Conservation (phyloP, 1,140 invertebrate genomes). For the Pentalonia nigronervosa region DNA sequence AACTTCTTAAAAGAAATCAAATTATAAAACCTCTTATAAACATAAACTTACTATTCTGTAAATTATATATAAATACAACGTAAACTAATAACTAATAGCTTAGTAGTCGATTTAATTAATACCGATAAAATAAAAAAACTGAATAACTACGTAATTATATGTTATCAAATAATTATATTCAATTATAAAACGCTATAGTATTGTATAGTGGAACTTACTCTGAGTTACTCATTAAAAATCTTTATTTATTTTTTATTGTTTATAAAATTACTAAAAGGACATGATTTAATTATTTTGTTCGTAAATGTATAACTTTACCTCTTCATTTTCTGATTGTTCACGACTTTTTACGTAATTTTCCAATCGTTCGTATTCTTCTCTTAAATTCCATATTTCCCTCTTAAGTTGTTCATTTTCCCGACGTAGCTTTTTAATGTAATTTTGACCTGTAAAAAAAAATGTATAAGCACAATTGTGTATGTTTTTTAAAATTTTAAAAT, state of each 20-base stretch:
- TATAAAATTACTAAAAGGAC: neutral
- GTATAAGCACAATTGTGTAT: neutral
- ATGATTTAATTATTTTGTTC: neutral
- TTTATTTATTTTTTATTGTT: too few species aligned
- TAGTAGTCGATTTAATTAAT: too few species aligned
- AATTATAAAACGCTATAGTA: neutral
- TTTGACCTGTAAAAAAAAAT: constrained; percentile 75
- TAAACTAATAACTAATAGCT: too few species aligned
- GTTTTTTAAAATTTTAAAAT: neutral
- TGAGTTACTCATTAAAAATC: neutral
- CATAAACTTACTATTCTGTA: too few species aligned
- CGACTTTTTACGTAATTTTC: constrained; percentile 77
- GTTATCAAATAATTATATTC: too few species aligned
- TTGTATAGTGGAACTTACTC: neutral
- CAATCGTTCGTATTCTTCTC: constrained; percentile 86
- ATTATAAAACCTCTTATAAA: too few species aligned
- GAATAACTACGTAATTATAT: too few species aligned
- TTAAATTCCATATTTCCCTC: constrained; percentile 83
- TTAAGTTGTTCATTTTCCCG: constrained; percentile 86
- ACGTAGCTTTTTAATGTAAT: constrained; percentile 85
- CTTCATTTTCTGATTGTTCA: constrained; percentile 63
- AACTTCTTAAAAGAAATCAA: too few species aligned
- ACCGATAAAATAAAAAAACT: too few species aligned
- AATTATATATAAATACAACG: too few species aligned
- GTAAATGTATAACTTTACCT: neutral